Conservation (phyloP, 2,888 invertebrate species). For the Agrilus cyanescens region DNA sequence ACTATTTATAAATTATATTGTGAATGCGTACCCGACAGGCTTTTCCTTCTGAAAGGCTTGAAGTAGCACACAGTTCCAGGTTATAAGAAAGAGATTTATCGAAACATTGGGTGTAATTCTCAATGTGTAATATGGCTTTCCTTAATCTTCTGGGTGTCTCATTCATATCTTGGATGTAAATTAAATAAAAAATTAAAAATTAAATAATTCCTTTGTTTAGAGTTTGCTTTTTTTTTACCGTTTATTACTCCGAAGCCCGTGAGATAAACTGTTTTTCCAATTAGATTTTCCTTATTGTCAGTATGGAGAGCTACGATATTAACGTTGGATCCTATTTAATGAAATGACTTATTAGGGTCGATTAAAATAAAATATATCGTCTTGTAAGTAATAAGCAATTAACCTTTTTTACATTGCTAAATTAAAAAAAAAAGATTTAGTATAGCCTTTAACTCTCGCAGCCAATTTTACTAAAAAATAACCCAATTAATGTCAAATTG, state of each 20-base stretch:
- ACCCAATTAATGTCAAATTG: too few relatives aligned
- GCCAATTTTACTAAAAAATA: too few relatives aligned
- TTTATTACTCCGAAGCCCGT: slow-evolving; percentile 33
- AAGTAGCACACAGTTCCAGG: slow-evolving; percentile 29
- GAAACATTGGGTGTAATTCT: slow-evolving; percentile 25
- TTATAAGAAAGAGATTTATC: slow-evolving; percentile 18
- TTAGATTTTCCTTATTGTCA: slow-evolving; percentile 25
- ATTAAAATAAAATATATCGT: too few relatives aligned
- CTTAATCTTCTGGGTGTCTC: slow-evolving; percentile 27
- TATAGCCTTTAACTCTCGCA: too few relatives aligned
- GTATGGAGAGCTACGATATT: slow-evolving; percentile 27
- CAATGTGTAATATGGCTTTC: slow-evolving; percentile 28
- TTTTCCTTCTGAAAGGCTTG: slow-evolving; percentile 30
- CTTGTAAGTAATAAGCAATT: too few relatives aligned
- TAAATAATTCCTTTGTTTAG: slow-evolving; percentile 1
- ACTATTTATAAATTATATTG: background rate
- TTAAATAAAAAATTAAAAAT: slow-evolving; percentile 6
- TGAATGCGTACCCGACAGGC: slow-evolving; percentile 28
- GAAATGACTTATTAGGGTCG: too few relatives aligned
- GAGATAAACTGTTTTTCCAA: slow-evolving; percentile 28
- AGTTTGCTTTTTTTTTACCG: slow-evolving; percentile 18
- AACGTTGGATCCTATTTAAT: slow-evolving; percentile 20
- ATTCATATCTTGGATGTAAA: slow-evolving; percentile 22
- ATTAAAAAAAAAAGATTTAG: too few relatives aligned
- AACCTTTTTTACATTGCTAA: too few relatives aligned